phyloP scores from a whole-genome alignment of 2,888 invertebrate species.

The Phragmatobia fuliginosa region DNA sequence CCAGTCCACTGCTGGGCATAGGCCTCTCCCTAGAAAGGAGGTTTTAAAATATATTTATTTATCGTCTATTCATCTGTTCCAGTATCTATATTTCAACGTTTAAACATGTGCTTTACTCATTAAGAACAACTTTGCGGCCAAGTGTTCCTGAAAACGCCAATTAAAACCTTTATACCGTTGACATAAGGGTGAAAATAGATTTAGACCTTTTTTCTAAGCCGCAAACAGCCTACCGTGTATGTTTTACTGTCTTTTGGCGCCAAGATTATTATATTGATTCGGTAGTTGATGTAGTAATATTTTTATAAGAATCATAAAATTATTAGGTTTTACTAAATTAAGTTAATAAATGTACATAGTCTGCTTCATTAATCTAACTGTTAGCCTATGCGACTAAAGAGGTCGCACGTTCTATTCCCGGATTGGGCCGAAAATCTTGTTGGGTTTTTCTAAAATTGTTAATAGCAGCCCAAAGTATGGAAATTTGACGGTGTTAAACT shows the following conservation, averaged over 20 bases:
- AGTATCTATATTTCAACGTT: conserved; percentile 36
- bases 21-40: no score
- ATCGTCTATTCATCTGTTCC: conserved; percentile 18
- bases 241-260: conserved; percentile 71
- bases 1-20: no score
- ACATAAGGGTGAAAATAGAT: conserved; percentile 10
- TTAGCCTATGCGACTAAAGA: no score
- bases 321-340: background rate
- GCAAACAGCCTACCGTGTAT: conserved; percentile 23
- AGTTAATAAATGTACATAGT: no score
- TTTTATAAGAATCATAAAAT: background rate
- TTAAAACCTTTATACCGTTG: conserved; percentile 5
- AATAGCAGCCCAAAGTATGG: no score
- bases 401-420: no score
- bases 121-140: conserved; percentile 20
- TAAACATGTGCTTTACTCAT: conserved; percentile 56
- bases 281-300: conserved; percentile 52
- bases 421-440: no score
- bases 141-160: conserved; percentile 4
- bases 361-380: no score
- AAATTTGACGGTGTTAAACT: no score
- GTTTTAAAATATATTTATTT: background rate
- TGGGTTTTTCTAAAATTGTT: no score
- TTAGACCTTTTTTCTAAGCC: background rate
- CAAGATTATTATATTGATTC: conserved; percentile 65